phyloP scores from a whole-genome alignment of 2,797 vertebrate genomes.

The Chiloscyllium punctatum region DNA sequence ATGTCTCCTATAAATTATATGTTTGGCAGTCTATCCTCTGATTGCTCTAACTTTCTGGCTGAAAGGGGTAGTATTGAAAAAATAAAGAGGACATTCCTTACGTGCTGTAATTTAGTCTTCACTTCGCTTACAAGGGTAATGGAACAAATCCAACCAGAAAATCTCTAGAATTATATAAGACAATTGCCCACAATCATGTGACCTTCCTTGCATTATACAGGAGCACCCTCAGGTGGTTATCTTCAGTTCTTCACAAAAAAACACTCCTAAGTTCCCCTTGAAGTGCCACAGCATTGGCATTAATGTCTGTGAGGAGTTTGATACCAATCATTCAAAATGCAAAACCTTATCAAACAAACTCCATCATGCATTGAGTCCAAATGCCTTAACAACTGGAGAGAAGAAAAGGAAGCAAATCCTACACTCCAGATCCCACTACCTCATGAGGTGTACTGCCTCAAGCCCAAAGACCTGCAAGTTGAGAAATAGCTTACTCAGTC shows the following conservation, averaged over 20 bases:
- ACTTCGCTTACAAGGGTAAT: neutral
- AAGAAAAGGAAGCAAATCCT: no score
- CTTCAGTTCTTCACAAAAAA: neutral
- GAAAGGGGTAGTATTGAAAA: neutral
- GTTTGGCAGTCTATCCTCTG: neutral
- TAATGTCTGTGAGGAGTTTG: no score
- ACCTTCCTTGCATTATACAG: conserved; percentile 9
- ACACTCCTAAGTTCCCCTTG: no score
- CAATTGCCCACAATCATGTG: neutral
- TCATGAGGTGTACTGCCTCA: no score
- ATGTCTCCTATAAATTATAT: neutral
- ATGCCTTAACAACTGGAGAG: no score
- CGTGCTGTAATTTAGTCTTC: neutral
- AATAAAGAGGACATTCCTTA: neutral
- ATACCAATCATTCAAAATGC: no score
- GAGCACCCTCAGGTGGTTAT: conserved; percentile 30
- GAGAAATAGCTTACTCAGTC: no score
- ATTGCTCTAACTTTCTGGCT: neutral
- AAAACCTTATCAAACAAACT: no score
- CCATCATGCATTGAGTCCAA: no score
- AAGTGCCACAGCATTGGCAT: neutral
- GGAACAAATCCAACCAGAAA: conserved; percentile 4
- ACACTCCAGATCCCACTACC: no score
- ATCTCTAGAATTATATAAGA: neutral
- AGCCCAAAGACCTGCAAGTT: no score